Evolutionary conservation across 2,797 vertebrate species (phyloP).

Genomic region (Melanotaenia maccullochi): DNA sequence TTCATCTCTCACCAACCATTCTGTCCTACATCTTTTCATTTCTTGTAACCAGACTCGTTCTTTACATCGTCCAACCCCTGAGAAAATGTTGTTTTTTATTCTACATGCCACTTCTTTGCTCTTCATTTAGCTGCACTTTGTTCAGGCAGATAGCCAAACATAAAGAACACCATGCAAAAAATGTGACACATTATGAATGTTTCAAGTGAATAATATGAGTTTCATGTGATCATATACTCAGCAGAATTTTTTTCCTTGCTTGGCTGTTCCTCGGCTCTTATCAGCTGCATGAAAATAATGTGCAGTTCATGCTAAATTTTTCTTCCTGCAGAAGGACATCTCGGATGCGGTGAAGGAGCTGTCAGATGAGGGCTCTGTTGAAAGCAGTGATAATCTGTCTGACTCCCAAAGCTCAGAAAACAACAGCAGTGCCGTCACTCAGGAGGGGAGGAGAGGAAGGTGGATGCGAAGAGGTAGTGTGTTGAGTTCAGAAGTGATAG

Average conservation of each 20-base stretch:
- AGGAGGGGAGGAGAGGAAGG: conserved; percentile 87
- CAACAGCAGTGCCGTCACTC: conserved; percentile 84
- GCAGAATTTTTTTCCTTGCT: background rate
- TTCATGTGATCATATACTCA: background rate
- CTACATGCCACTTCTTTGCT: too few relatives aligned
- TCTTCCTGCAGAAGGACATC: conserved; percentile 88
- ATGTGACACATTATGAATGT: too few relatives aligned
- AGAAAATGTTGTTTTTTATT: too few relatives aligned
- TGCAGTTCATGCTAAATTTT: background rate
- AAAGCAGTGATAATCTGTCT: conserved; percentile 92
- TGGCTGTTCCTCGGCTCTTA: background rate
- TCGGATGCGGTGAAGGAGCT: conserved; percentile 90
- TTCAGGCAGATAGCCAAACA: too few relatives aligned
- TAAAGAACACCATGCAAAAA: too few relatives aligned
- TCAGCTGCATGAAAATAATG: conserved; percentile 4
- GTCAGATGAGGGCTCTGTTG: conserved; percentile 92
- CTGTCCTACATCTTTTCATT: too few relatives aligned
- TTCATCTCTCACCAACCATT: too few relatives aligned
- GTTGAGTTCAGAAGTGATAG: too few relatives aligned
- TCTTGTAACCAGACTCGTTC: too few relatives aligned
- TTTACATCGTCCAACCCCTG: too few relatives aligned
- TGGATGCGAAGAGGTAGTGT: conserved; percentile 93
- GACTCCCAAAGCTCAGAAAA: conserved; percentile 90
- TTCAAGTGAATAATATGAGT: background rate
- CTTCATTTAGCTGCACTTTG: too few relatives aligned